Percentiles rank a stretch among this genome's conserved stretches.
These are phyloP conservation scores for Glaucidium brasilianum DNA, from an alignment of 2,113 vertebrate species.

Conservation along the genomic window DNA sequence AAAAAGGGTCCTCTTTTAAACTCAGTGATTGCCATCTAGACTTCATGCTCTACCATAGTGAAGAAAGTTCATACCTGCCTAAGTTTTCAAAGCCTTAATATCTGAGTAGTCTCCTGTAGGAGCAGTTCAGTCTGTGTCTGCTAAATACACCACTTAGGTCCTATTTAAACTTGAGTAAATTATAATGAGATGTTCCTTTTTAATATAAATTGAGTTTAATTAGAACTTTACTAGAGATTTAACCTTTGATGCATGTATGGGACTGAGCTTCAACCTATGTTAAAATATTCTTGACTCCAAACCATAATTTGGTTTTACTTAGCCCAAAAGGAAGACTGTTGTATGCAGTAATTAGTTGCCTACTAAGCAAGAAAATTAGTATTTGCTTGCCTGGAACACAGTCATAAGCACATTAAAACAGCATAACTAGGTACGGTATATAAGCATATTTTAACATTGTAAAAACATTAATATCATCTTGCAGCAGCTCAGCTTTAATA, in stretches of 20 bases:
- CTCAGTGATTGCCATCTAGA: neutral
- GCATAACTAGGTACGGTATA: neutral
- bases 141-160: neutral
- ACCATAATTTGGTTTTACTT: neutral
- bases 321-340: neutral
- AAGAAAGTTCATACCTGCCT: neutral
- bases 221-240: neutral
- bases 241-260: neutral
- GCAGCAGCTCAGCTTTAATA: neutral
- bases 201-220: neutral
- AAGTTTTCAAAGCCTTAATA: neutral
- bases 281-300: neutral
- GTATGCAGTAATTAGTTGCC: neutral
- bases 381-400: neutral
- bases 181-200: neutral
- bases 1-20: neutral
- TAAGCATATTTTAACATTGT: neutral
- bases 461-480: neutral
- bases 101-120: neutral
- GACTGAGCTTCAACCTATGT: neutral
- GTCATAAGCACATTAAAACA: neutral
- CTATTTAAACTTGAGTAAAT: neutral
- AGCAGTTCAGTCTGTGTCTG: neutral
- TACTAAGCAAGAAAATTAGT: neutral
- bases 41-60: neutral